A percentile compares a stretch with the other conserved stretches of the same genome.
These are phyloP conservation scores for Reticulitermes speratus DNA, from an alignment of 1,140 invertebrate species.

Conservation along the genomic window DNA sequence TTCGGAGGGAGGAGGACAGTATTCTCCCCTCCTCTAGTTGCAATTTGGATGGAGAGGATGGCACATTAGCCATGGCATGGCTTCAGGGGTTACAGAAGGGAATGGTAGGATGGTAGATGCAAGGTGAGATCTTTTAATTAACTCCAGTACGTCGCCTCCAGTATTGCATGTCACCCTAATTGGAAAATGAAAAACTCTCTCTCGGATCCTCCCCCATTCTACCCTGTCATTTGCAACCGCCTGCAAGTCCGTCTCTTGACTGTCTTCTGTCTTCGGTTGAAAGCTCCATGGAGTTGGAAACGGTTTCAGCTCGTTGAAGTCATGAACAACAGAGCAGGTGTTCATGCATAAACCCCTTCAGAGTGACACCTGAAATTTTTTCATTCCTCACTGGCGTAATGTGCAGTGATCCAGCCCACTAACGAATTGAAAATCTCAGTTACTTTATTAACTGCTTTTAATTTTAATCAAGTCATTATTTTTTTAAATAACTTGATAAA, in stretches of 20 bases:
- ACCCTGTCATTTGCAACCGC: background rate
- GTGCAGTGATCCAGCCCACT: too few species aligned
- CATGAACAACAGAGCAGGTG: too few species aligned
- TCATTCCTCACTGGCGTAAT: too few species aligned
- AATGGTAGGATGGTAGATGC: background rate
- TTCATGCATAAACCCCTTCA: too few species aligned
- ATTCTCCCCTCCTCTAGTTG: background rate
- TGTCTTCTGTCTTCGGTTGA: background rate
- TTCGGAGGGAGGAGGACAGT: too few species aligned
- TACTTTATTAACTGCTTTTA: too few species aligned
- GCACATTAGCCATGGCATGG: background rate
- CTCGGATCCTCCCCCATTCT: background rate
- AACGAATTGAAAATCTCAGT: too few species aligned
- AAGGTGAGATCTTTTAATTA: conserved; percentile 17
- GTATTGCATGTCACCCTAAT: background rate
- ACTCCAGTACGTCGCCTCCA: background rate
- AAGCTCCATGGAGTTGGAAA: background rate
- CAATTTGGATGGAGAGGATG: background rate
- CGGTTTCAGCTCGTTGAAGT: background rate
- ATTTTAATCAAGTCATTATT: too few species aligned
- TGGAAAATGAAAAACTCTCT: conserved; percentile 14
- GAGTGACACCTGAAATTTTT: too few species aligned
- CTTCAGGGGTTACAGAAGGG: background rate
- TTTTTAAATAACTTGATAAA: too few species aligned
- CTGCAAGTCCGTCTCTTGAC: background rate